Evolutionary conservation across 2,888 invertebrate genomes (phyloP).

Genomic region (Tholera decimalis): DNA sequence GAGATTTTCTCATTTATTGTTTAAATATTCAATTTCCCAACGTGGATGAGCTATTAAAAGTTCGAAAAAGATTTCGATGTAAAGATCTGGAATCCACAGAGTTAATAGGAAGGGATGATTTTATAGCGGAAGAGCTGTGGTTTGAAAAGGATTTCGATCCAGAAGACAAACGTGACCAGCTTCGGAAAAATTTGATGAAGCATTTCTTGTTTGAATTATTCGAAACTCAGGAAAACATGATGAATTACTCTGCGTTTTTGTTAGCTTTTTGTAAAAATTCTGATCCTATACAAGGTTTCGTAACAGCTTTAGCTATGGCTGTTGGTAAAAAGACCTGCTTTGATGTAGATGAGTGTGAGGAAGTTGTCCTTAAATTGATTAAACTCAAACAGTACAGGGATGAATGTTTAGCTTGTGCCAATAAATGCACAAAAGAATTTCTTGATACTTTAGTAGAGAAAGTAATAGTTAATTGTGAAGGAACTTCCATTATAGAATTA

Average conservation of each 20-base stretch:
- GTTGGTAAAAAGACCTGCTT: conserved; percentile 90
- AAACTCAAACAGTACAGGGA: conserved; percentile 82
- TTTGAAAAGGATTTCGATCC: conserved; percentile 81
- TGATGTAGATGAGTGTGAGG: conserved; percentile 85
- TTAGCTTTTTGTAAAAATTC: conserved; percentile 92
- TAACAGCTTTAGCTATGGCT: conserved; percentile 90
- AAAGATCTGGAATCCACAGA: conserved; percentile 85
- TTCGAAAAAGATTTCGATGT: conserved; percentile 86
- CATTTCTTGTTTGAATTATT: conserved; percentile 91
- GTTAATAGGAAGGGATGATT: conserved; percentile 79
- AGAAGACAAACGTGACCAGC: conserved; percentile 69
- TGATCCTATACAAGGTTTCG: conserved; percentile 90
- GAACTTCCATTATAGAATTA: conserved; percentile 81
- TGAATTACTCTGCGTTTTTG: conserved; percentile 92
- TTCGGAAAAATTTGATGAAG: conserved; percentile 86
- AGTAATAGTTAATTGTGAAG: conserved; percentile 81
- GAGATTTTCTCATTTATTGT: conserved; percentile 92
- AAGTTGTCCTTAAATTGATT: conserved; percentile 83
- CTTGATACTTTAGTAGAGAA: conserved; percentile 76
- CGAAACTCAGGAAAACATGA: conserved; percentile 81
- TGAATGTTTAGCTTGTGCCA: conserved; percentile 81
- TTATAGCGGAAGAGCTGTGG: conserved; percentile 79
- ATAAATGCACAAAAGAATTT: conserved; percentile 78
- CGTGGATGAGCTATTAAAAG: conserved; percentile 87
- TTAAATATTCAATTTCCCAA: conserved; percentile 91